A percentile compares a stretch with the other conserved stretches of the same genome.
phyloP scores from a whole-genome alignment of 2,888 invertebrate genomes.

The Agonum fuliginosum region DNA sequence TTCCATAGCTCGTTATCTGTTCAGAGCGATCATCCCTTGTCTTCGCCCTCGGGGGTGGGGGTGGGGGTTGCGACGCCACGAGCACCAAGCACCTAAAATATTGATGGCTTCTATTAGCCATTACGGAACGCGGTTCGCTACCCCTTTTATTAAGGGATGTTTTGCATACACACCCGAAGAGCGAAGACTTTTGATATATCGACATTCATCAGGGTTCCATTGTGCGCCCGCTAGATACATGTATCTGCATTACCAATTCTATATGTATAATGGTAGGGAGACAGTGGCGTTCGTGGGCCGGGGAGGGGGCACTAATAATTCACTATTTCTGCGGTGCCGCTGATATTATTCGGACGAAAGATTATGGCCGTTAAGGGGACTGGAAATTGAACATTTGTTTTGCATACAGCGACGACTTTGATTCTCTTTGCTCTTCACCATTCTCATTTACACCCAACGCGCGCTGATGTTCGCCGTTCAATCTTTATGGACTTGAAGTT shows the following conservation, averaged over 20 bases:
- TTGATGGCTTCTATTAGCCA: conserved; percentile 61
- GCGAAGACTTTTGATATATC: conserved; percentile 73
- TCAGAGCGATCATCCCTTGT: conserved; percentile 29
- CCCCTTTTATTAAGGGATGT: conserved; percentile 71
- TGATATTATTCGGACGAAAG: conserved; percentile 59
- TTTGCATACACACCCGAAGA: conserved; percentile 70
- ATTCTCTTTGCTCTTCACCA: conserved; percentile 23
- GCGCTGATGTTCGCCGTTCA: background rate
- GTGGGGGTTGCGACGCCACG: conserved; percentile 24
- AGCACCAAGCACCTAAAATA: conserved; percentile 57
- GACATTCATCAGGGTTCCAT: conserved; percentile 75
- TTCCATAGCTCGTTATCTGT: conserved; percentile 37
- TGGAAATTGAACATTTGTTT: conserved; percentile 56
- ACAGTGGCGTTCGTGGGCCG: conserved; percentile 18
- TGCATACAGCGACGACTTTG: conserved; percentile 45
- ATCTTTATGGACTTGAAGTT: background rate
- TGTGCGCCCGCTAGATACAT: conserved; percentile 67
- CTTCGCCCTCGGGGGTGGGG: background rate
- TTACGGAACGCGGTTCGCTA: conserved; percentile 62
- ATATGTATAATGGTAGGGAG: conserved; percentile 53
- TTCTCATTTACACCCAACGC: conserved; percentile 17
- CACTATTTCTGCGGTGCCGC: conserved; percentile 55
- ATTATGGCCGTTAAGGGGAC: conserved; percentile 55
- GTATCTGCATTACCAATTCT: conserved; percentile 61
- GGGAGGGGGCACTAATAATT: conserved; percentile 53